Evolutionary conservation across 2,113 vertebrate genomes (phyloP).

Genomic region (Chaetodon trifascialis): DNA sequence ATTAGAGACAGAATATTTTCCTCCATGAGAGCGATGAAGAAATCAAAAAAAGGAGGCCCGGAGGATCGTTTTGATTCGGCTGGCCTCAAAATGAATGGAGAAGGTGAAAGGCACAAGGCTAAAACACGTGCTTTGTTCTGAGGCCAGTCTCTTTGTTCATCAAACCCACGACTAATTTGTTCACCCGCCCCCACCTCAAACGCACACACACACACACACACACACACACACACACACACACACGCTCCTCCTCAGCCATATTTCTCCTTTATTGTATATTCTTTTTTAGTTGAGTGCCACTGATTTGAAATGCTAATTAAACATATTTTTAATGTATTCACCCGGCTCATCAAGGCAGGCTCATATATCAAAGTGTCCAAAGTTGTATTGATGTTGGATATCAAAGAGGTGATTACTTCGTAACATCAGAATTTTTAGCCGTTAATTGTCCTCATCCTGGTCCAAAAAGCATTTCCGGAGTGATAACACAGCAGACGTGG

Average conservation of each 20-base stretch:
- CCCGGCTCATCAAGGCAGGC: slow-evolving; percentile 83
- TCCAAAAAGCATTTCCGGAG: slow-evolving; percentile 67
- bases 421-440: slow-evolving; percentile 80
- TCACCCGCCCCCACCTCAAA: slow-evolving; percentile 61
- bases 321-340: slow-evolving; percentile 88
- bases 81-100: slow-evolving; percentile 79
- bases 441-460: slow-evolving; percentile 76
- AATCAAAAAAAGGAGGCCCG: slow-evolving; percentile 70
- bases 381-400: slow-evolving; percentile 87
- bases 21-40: slow-evolving; percentile 80
- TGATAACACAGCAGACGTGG: slow-evolving; percentile 46
- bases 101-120: slow-evolving; percentile 82
- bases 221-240: slow-evolving; percentile 12
- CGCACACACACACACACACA: slow-evolving; percentile 34
- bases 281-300: slow-evolving; percentile 78
- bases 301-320: slow-evolving; percentile 89
- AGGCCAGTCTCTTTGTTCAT: slow-evolving; percentile 83
- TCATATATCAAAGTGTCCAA: slow-evolving; percentile 87
- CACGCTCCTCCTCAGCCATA: slow-evolving; percentile 56
- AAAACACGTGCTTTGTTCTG: slow-evolving; percentile 79
- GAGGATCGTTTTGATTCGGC: slow-evolving; percentile 77
- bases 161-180: slow-evolving; percentile 80
- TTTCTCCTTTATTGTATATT: slow-evolving; percentile 85
- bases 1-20: slow-evolving; percentile 85
- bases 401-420: slow-evolving; percentile 86